Conservation (phyloP, 2,113 vertebrate genomes). For the Erpornis zantholeuca region DNA sequence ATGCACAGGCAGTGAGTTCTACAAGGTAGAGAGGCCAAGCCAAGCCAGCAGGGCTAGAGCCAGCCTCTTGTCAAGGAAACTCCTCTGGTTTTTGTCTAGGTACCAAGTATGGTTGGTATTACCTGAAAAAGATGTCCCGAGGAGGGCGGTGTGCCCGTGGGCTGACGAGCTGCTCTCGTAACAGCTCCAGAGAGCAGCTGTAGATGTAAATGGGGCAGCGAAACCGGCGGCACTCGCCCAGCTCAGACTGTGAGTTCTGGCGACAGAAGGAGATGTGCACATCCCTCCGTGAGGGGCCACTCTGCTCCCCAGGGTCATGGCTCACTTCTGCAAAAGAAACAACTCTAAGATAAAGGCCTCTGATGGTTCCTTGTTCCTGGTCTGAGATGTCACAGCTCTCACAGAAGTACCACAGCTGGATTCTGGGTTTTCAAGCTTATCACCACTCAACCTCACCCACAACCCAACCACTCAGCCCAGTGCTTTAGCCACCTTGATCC, state of each 20-base stretch:
- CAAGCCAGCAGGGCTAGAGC: not conserved
- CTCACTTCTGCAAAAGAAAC: constrained; percentile 48
- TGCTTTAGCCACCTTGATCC: not conserved
- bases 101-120: not conserved
- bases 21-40: not conserved
- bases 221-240: constrained; percentile 69
- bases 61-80: not conserved
- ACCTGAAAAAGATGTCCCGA: constrained; percentile 90
- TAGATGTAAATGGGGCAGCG: constrained; percentile 93
- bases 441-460: not conserved
- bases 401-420: not conserved
- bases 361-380: rapidly evolving
- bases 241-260: constrained; percentile 81
- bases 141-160: constrained; percentile 75
- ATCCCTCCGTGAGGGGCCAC: constrained; percentile 73
- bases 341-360: not conserved
- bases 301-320: constrained; percentile 72
- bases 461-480: not conserved
- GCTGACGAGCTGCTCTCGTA: constrained; percentile 89
- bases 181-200: constrained; percentile 87
- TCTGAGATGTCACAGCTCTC: not conserved
- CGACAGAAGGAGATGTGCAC: constrained; percentile 74
- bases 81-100: not conserved
- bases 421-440: not conserved
- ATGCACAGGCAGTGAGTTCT: not conserved